Evolutionary conservation across 2,797 vertebrate species (phyloP).

Genomic region (Acipenser transmontanus): DNA sequence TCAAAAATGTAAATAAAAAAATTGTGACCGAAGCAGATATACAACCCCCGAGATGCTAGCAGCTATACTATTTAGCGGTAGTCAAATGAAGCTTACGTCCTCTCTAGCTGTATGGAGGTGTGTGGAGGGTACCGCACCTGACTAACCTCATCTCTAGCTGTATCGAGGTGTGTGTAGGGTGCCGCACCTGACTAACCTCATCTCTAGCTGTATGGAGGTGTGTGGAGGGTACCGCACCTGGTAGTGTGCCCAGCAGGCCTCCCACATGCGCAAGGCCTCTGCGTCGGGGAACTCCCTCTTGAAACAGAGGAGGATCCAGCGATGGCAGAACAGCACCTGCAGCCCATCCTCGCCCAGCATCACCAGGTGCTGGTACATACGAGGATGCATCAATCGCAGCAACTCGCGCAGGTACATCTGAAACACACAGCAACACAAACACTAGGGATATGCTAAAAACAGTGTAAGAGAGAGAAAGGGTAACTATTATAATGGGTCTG

Average conservation of each 20-base stretch:
- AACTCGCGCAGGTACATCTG: conserved; percentile 94
- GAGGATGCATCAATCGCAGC: conserved; percentile 76
- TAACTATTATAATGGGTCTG: too few relatives aligned
- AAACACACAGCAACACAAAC: too few relatives aligned
- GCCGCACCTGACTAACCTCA: neutral
- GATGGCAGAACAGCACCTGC: conserved; percentile 96
- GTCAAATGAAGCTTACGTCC: too few relatives aligned
- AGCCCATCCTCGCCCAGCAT: conserved; percentile 87
- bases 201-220: neutral
- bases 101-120: neutral
- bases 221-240: conserved; percentile 63
- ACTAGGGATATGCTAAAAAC: too few relatives aligned
- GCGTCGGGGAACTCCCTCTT: conserved; percentile 92
- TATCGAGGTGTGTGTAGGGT: conserved; percentile 13
- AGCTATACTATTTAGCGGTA: too few relatives aligned
- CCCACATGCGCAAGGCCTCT: conserved; percentile 93
- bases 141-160: too few relatives aligned
- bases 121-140: neutral
- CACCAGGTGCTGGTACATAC: conserved; percentile 85
- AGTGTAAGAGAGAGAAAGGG: too few relatives aligned
- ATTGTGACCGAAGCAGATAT: too few relatives aligned
- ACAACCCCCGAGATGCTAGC: too few relatives aligned
- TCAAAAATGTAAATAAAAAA: too few relatives aligned
- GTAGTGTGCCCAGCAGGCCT: conserved; percentile 98
- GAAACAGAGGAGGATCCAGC: conserved; percentile 96